Conservation (phyloP, 92 coral and sea anemone genomes). For the Parazoanthus swiftii region DNA sequence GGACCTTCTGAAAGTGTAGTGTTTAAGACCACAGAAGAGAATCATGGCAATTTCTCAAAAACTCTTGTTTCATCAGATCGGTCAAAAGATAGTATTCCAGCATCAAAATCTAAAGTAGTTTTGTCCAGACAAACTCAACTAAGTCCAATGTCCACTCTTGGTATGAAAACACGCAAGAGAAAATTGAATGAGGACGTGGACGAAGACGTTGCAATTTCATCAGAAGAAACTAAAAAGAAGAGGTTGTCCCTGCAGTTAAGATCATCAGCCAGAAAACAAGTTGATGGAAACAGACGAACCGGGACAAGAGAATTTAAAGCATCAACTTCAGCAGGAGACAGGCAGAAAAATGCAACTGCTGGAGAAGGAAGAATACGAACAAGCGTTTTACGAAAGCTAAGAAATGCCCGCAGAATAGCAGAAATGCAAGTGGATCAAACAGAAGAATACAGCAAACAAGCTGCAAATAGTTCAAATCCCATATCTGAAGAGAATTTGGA, state of each 20-base stretch:
- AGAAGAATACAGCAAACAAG: neutral
- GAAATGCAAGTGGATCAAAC: neutral
- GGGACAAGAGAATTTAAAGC: neutral
- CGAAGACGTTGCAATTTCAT: constrained; percentile 8
- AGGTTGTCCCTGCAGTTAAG: constrained; percentile 23
- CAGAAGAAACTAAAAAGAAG: constrained; percentile 26
- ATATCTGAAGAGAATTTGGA: neutral
- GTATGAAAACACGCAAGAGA: neutral
- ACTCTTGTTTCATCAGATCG: neutral
- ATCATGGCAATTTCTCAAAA: neutral
- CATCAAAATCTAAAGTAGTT: neutral
- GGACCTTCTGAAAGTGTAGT: neutral
- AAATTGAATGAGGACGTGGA: neutral
- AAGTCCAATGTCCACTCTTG: neutral
- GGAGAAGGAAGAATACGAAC: neutral
- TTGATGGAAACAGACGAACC: neutral
- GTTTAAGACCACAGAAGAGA: neutral
- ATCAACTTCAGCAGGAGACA: constrained; percentile 3
- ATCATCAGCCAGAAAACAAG: constrained; percentile 10
- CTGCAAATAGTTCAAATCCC: neutral
- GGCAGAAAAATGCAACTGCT: constrained; percentile 3
- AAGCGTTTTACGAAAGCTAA: constrained; percentile 2
- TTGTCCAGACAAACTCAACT: neutral
- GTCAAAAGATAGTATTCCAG: neutral
- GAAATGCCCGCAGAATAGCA: neutral